A percentile compares a stretch with the other conserved stretches of the same genome.
Conservation (phyloP, 2,888 invertebrate species). For the Trypoxylon attenuatum region DNA sequence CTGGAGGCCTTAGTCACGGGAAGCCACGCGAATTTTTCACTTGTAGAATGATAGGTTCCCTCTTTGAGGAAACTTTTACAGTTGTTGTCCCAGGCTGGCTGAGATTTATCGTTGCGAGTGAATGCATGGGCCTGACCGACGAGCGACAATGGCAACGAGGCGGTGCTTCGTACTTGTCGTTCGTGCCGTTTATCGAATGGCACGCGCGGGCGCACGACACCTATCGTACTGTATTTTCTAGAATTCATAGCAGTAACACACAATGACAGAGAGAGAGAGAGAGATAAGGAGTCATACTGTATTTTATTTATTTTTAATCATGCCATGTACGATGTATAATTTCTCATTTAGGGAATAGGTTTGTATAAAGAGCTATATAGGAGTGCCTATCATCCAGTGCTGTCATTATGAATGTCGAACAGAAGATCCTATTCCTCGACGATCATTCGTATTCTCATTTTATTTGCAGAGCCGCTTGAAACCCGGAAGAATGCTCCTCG, state of each 20-base stretch:
- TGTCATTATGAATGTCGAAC: slow-evolving; percentile 61
- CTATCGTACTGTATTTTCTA: slow-evolving; percentile 41
- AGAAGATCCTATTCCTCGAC: slow-evolving; percentile 52
- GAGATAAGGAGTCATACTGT: slow-evolving; percentile 61
- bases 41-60: too few species aligned
- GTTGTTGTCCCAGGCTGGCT: neutral
- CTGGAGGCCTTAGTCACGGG: neutral
- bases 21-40: neutral
- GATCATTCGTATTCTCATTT: slow-evolving; percentile 62
- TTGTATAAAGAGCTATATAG: slow-evolving; percentile 71
- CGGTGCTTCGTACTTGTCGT: too few species aligned
- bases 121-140: too few species aligned
- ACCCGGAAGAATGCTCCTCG: slow-evolving; percentile 98
- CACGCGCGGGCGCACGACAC: slow-evolving; percentile 41
- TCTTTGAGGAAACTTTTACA: neutral
- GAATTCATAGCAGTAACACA: slow-evolving; percentile 41
- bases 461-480: slow-evolving; percentile 91
- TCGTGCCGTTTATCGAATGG: too few species aligned
- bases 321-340: slow-evolving; percentile 66
- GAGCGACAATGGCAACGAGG: too few species aligned
- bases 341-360: slow-evolving; percentile 70
- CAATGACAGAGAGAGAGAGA: too few species aligned
- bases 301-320: slow-evolving; percentile 71
- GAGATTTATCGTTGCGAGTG: too few species aligned
- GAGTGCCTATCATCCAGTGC: slow-evolving; percentile 70